Percentiles rank a stretch among this genome's conserved stretches.
These are phyloP conservation scores for Lophura nycthemera DNA, from an alignment of 2,113 vertebrate genomes.

Conservation along the genomic window DNA sequence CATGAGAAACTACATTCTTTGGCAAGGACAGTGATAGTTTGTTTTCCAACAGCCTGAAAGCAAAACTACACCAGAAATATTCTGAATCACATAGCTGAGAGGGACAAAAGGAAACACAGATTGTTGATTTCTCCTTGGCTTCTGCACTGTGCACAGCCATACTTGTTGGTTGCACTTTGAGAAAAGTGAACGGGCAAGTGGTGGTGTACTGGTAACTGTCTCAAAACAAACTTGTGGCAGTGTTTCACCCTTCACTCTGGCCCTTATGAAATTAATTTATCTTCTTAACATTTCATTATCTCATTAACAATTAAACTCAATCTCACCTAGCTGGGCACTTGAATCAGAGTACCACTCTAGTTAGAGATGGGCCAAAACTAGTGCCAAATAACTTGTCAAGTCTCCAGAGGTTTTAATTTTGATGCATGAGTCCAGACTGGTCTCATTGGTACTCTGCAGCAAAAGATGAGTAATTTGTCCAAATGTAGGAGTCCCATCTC, in stretches of 20 bases:
- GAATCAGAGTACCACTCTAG: neutral
- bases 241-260: fast-evolving
- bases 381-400: neutral
- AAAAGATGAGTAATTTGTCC: neutral
- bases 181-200: neutral
- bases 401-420: neutral
- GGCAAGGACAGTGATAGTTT: neutral
- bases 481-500: neutral
- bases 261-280: neutral
- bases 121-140: neutral
- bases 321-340: neutral
- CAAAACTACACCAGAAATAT: neutral
- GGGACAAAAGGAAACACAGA: neutral
- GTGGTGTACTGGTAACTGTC: neutral
- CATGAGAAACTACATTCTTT: neutral
- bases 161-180: neutral
- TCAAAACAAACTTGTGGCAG: neutral
- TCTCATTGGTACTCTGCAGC: neutral
- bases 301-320: neutral
- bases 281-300: neutral
- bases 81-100: neutral
- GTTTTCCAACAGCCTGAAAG: neutral
- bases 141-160: neutral
- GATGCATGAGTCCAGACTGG: neutral
- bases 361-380: neutral